Base-by-base conservation (phyloP, 1,140 invertebrate genomes). In the Zaprionus lachaisei region DNA sequence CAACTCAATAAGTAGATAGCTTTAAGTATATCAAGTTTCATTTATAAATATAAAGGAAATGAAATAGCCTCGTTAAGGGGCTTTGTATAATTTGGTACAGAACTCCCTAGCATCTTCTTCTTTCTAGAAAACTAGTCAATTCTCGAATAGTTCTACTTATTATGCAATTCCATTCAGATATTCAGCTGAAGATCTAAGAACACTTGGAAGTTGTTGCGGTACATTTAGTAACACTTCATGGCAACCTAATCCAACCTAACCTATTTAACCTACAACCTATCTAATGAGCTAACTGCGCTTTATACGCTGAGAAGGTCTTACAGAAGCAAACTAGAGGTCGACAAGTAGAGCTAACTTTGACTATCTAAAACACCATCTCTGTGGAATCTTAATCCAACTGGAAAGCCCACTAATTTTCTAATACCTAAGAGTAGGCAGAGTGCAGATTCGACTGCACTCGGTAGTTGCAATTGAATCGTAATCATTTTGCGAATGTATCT, bases 401-500 rank as follows among this genome's bases (percentile, higher is more conserved):
- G 5, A 7, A 3, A 7, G 3, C n/a, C n/a, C 41, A 47, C 41
- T 47, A 47, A 47, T 47, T 47, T 47, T 17, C n/a, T 47, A 47
- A 47, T 47, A 3, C 7, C 41, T 17, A 0, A n/a, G n/a, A 47
- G 41, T 47, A 47, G 41, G 41, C n/a, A 17, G 41, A 47, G 38
- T 44, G 38, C 38, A n/a, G 38, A 44, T n/a, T 6, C 5, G 15
- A n/a, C 38, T n/a, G 15, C 14, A 7, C 15, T n/a, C 20, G 47
- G 47, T 56, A 56, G 54, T 56, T 56, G 54, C 22, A 26, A 56
- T 56, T 22, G 47, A 14, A 51, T 56, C 54, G 47, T 38, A 58
- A 58, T 67, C 55, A 56, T 56, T 56, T 31, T 31, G 26, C 26
- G 26, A 56, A 56, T n/a, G 26, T 56, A 56, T 56, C 54, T 56